Evolutionary conservation across 2,113 vertebrate species (phyloP).

Genomic region (Ursus arctos): DNA sequence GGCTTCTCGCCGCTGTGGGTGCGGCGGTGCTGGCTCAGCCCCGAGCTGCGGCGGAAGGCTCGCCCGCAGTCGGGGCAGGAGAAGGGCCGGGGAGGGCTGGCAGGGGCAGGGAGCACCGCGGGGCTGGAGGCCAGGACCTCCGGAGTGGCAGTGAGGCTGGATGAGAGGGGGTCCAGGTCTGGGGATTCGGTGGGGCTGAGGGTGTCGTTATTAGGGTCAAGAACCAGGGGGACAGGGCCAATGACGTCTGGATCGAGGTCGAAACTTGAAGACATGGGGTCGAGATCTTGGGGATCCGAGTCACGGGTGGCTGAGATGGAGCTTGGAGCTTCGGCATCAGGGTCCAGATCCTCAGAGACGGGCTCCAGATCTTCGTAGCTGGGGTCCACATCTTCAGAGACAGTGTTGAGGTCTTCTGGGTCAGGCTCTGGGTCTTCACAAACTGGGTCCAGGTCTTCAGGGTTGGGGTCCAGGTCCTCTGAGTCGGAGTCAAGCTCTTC

Average conservation of each 20-base stretch:
- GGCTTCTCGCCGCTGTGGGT: slow-evolving; percentile 92
- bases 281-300: slow-evolving; percentile 61
- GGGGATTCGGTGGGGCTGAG: slow-evolving; percentile 23
- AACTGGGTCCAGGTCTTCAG: background rate
- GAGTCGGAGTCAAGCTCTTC: slow-evolving; percentile 52
- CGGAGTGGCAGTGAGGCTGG: slow-evolving; percentile 49
- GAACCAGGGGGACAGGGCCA: slow-evolving; percentile 76
- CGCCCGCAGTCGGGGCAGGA: slow-evolving; percentile 90
- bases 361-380: slow-evolving; percentile 54
- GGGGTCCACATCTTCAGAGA: slow-evolving; percentile 39
- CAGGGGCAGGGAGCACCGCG: slow-evolving; percentile 48
- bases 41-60: slow-evolving; percentile 92
- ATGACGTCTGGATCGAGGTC: slow-evolving; percentile 80
- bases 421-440: slow-evolving; percentile 66
- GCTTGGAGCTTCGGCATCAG: background rate
- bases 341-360: background rate
- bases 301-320: background rate
- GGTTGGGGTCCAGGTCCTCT: slow-evolving; percentile 42
- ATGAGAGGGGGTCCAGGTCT: slow-evolving; percentile 54
- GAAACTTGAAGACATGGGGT: slow-evolving; percentile 73
- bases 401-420: slow-evolving; percentile 70
- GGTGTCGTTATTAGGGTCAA: slow-evolving; percentile 66
- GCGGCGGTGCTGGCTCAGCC: slow-evolving; percentile 91
- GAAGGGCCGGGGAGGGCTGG: slow-evolving; percentile 91
- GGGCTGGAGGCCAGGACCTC: slow-evolving; percentile 60